Evolutionary conservation across 2,113 vertebrate species (phyloP), one percentile per base, ranked within the genome.

Genomic region (Catharus minimus): DNA sequence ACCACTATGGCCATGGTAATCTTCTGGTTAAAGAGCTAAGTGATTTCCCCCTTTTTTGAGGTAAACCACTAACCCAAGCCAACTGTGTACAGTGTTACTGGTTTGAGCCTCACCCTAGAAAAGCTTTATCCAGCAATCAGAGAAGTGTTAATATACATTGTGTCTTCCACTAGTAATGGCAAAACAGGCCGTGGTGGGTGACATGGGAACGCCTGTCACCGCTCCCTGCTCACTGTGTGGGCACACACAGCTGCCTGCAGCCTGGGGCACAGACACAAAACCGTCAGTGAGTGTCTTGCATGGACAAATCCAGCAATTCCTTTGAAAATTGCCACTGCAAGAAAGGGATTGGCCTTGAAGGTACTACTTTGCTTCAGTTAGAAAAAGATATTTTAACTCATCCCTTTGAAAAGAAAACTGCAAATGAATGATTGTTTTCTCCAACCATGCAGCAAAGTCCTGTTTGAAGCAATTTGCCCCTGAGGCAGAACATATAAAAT

Each of bases 21-120:
- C 76, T 86, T 81, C 61, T 65, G 32, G 68, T 81, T 68, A 39
- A 83, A 60, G 44, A 83, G 28, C 57, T 68, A 78, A 92, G 71
- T 69, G 47, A 91, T 85, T 87, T 72, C 71, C 78, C 76, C 71
- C 8, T 49, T 91, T 86, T 83, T 86, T 86, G 93, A 94, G 93
- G 92, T 79, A 94, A 95, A 89, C 93, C 95, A 90, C 93, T 90
- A 90, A 94, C 58, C 62, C 65, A 39, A 82, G 62, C 43, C 2
- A 10, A 62, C 57, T 81, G 53, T 38, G 28, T 61, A 28, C 66
- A 76, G 66, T 24, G 67, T 75, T 84, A 62, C 57, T 78, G 77
- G 61, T 83, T 91, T 88, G 69, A 86, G 71, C 58, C 39, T 93
- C 66, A 69, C 57, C 46, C 86, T 90, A 66, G 46, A 83, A 90